A percentile compares a stretch with the other conserved stretches of the same genome.
Evolutionary conservation across 2,888 invertebrate species (phyloP).

Genomic region (Apotomis betuletana): DNA sequence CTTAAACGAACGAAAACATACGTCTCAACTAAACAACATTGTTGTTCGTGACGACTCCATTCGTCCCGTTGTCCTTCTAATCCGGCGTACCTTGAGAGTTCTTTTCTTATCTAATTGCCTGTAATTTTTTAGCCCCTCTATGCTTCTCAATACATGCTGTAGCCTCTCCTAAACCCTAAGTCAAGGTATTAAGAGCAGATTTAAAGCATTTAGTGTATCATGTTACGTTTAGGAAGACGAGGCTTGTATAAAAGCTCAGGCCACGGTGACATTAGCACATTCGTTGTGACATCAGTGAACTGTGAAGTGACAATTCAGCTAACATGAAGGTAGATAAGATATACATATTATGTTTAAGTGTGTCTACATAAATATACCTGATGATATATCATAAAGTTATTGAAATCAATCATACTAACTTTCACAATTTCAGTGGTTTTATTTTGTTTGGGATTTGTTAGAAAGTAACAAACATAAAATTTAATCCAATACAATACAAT

Average conservation of each 20-base stretch:
- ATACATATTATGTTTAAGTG: neutral
- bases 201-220: neutral
- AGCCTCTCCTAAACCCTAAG: neutral
- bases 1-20: no score
- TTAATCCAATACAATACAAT: no score
- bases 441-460: no score
- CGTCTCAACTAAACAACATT: neutral
- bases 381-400: neutral
- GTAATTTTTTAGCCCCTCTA: slow-evolving; percentile 72
- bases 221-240: slow-evolving; percentile 1
- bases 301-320: slow-evolving; percentile 39
- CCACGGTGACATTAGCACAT: slow-evolving; percentile 44
- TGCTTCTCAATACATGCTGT: neutral
- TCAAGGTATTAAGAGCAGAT: neutral
- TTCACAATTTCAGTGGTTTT: no score
- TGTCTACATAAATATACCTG: slow-evolving; percentile 1
- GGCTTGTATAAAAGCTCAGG: slow-evolving; percentile 66
- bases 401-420: no score
- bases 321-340: slow-evolving; percentile 57
- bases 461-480: no score
- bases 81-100: slow-evolving; percentile 69
- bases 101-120: slow-evolving; percentile 71
- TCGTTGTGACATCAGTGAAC: slow-evolving; percentile 44
- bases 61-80: slow-evolving; percentile 48
- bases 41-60: slow-evolving; percentile 52